These are phyloP conservation scores for Plemyria rubiginata DNA, from an alignment of 2,888 invertebrate genomes.

Conservation along the genomic window DNA sequence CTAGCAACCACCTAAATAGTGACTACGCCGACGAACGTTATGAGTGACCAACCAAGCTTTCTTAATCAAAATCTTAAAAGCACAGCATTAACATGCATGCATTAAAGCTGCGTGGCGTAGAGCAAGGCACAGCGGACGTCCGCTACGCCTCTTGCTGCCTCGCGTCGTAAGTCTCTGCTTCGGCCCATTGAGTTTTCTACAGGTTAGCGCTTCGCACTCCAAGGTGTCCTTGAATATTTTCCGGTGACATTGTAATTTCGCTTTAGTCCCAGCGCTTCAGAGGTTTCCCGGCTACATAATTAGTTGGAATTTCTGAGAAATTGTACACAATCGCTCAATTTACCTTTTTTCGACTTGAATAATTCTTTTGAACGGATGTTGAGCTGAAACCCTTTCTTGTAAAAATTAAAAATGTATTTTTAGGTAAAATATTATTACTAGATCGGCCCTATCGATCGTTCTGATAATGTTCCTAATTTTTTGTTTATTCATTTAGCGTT, in stretches of 20 bases:
- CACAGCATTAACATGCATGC: no score
- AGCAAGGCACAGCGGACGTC: no score
- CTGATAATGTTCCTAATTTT: neutral
- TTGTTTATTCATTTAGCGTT: neutral
- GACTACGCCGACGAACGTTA: no score
- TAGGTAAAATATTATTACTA: slow-evolving; percentile 3
- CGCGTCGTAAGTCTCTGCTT: no score
- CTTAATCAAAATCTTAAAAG: no score
- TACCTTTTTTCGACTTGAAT: slow-evolving; percentile 41
- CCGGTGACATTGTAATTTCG: slow-evolving; percentile 44
- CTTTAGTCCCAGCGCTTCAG: slow-evolving; percentile 46
- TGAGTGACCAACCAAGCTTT: no score
- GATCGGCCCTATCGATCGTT: neutral
- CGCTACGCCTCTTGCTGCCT: no score
- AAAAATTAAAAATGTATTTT: slow-evolving; percentile 8
- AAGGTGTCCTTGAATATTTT: slow-evolving; percentile 31
- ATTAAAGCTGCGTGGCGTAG: no score
- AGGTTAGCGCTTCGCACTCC: neutral
- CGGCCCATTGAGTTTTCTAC: neutral
- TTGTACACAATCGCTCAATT: slow-evolving; percentile 46
- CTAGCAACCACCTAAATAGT: no score
- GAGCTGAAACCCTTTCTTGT: slow-evolving; percentile 3
- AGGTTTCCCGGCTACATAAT: slow-evolving; percentile 47
- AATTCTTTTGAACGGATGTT: slow-evolving; percentile 32
- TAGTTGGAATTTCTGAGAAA: slow-evolving; percentile 44